These are phyloP conservation scores for Pseudorhiza aurosa DNA, from an alignment of 30 jellyfish, hydroid and myxozoan species.

Conservation along the genomic window DNA sequence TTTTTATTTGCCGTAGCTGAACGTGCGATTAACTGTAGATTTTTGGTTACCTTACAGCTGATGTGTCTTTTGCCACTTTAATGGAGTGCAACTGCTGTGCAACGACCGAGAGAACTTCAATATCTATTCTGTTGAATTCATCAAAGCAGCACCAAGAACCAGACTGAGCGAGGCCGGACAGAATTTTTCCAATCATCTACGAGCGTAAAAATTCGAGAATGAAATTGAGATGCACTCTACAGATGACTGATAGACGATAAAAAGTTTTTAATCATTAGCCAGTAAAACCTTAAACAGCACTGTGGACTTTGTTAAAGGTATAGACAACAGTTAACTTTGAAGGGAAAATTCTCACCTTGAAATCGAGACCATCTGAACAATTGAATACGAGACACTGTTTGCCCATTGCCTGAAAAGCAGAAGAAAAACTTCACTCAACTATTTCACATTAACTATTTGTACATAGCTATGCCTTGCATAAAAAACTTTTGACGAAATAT, in stretches of 20 bases:
- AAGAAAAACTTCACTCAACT: slow-evolving; percentile 64
- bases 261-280: not conserved
- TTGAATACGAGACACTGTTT: slow-evolving; percentile 87
- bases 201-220: not conserved
- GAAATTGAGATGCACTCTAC: not conserved
- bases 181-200: slow-evolving; percentile 74
- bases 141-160: slow-evolving; percentile 96
- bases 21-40: no score
- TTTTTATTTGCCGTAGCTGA: no score
- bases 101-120: slow-evolving; percentile 90
- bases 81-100: slow-evolving; percentile 88
- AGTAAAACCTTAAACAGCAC: not conserved
- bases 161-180: slow-evolving; percentile 88
- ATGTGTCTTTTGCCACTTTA: slow-evolving; percentile 69
- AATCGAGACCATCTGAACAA: slow-evolving; percentile 89
- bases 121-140: slow-evolving; percentile 86
- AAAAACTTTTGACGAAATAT: no score
- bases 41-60: slow-evolving; percentile 75
- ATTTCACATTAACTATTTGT: slow-evolving; percentile 81
- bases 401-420: slow-evolving; percentile 74
- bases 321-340: no score
- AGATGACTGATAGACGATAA: not conserved
- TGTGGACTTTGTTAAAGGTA: no score
- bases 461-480: no score
- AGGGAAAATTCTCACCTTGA: slow-evolving; percentile 27